phyloP scores from a whole-genome alignment of 1,140 invertebrate species.

The Sycophaga agraensis region DNA sequence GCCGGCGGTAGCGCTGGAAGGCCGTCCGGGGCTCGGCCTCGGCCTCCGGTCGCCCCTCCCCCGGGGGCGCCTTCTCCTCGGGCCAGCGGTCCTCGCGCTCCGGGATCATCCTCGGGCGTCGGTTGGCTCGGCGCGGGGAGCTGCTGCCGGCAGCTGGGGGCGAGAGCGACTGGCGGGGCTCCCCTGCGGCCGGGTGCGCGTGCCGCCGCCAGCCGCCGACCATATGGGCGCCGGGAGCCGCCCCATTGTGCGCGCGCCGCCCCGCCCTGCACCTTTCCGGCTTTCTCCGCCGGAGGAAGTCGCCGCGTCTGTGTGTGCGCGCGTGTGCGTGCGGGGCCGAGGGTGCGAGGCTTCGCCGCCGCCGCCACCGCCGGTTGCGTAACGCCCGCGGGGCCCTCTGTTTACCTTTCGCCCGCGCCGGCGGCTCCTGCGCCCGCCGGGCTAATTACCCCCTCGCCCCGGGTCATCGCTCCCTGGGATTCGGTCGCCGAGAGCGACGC shows the following conservation, averaged over 20 bases:
- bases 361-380: too few relatives aligned
- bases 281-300: slow-evolving; percentile 2
- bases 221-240: background rate
- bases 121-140: background rate
- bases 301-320: background rate
- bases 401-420: background rate
- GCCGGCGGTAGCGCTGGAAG: slow-evolving; percentile 45
- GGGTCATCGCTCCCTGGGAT: background rate
- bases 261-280: background rate
- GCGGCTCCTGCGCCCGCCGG: background rate
- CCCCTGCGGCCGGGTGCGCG: background rate
- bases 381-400: background rate
- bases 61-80: background rate
- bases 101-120: too few relatives aligned
- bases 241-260: too few relatives aligned
- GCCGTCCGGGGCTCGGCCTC: slow-evolving; percentile 32
- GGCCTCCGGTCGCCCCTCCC: background rate
- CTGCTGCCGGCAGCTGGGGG: slow-evolving; percentile 34
- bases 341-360: too few relatives aligned
- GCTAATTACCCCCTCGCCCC: background rate
- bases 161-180: slow-evolving; percentile 28
- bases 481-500: too few relatives aligned
- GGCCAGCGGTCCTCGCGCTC: too few relatives aligned
- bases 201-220: too few relatives aligned
- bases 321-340: too few relatives aligned